These are phyloP conservation scores for Folsomia manolachei DNA, from an alignment of 2,888 invertebrate species.

Conservation along the genomic window DNA sequence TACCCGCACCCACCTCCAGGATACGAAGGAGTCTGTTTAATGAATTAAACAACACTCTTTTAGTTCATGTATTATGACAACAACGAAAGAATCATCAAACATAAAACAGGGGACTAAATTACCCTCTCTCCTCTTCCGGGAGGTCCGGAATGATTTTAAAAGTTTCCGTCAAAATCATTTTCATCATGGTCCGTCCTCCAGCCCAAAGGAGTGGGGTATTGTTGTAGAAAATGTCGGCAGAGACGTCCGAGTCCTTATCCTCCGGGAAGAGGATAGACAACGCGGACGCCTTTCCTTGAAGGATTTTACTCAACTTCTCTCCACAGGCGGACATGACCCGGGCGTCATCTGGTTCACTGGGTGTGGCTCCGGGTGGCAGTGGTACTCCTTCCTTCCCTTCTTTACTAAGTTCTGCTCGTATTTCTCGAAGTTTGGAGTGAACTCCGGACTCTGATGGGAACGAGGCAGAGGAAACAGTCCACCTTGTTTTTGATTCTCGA, in stretches of 20 bases:
- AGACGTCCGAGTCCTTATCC: conserved; percentile 26
- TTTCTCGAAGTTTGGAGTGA: not conserved
- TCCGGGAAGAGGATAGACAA: conserved; percentile 36
- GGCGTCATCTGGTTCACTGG: conserved; percentile 18
- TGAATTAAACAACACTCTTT: too few relatives aligned
- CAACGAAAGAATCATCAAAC: too few relatives aligned
- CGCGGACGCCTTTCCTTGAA: conserved; percentile 29
- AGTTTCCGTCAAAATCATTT: conserved; percentile 6
- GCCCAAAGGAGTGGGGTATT: conserved; percentile 18
- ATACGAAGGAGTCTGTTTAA: too few relatives aligned
- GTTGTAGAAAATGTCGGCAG: conserved; percentile 34
- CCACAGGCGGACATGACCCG: conserved; percentile 25
- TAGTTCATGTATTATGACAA: too few relatives aligned
- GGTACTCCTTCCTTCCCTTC: not conserved
- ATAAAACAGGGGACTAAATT: too few relatives aligned
- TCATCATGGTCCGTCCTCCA: conserved; percentile 19
- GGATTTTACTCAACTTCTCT: conserved; percentile 25
- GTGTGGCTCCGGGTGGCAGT: not conserved
- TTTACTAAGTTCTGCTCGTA: conserved; percentile 8
- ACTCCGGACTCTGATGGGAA: not conserved
- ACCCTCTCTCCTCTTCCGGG: conserved; percentile 25
- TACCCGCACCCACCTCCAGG: conserved; percentile 29
- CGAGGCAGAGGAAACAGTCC: conserved; percentile 20
- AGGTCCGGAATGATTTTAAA: not conserved
- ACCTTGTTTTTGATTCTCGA: not conserved